A percentile compares a stretch with the other conserved stretches of the same genome.
Conservation (phyloP, 1,140 invertebrate species). For the Tetramorium simillimum region DNA sequence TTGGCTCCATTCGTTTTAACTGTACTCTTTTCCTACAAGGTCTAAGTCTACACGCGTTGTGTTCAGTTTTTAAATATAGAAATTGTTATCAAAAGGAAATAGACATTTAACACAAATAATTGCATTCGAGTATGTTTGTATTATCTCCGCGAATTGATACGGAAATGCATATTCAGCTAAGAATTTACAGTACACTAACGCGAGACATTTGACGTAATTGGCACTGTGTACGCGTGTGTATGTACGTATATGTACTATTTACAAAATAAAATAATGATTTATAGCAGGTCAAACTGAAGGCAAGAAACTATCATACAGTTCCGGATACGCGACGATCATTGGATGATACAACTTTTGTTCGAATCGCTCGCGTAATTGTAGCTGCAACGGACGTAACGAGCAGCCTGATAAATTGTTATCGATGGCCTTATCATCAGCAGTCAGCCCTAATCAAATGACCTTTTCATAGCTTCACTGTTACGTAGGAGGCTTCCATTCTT, state of each 20-base stretch:
- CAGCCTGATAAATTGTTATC: constrained; percentile 28
- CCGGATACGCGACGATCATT: neutral
- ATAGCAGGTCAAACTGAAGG: neutral
- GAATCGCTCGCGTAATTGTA: constrained; percentile 18
- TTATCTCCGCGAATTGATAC: neutral
- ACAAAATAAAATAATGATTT: neutral
- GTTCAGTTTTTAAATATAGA: neutral
- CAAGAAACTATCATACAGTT: neutral
- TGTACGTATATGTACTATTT: neutral
- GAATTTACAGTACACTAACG: neutral
- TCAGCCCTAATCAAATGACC: constrained; percentile 19
- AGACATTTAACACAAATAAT: neutral
- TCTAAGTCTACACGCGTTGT: neutral
- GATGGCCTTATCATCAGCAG: constrained; percentile 26
- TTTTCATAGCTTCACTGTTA: neutral
- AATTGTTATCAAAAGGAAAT: neutral
- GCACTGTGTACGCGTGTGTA: neutral
- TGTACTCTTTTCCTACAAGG: neutral
- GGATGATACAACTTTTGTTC: constrained; percentile 24
- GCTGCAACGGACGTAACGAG: neutral
- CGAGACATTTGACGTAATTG: neutral
- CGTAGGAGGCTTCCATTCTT: neutral
- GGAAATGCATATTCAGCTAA: neutral
- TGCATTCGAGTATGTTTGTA: neutral
- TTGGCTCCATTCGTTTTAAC: neutral